These are phyloP conservation scores for Papilio polyxenes DNA, from an alignment of 1,140 invertebrate species.

Conservation along the genomic window DNA sequence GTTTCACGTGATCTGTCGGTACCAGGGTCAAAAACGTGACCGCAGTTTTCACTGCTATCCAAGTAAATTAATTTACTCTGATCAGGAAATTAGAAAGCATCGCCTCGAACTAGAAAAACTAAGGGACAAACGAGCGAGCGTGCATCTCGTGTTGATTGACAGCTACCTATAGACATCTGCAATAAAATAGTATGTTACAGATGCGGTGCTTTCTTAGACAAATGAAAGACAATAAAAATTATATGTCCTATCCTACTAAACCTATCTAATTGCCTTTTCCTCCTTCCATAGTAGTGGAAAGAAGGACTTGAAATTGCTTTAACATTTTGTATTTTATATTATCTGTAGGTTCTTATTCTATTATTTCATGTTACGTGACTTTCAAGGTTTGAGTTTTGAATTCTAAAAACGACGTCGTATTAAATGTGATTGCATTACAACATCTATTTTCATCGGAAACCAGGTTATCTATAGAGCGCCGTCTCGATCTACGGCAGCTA, in stretches of 20 bases:
- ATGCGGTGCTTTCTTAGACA: too few relatives aligned
- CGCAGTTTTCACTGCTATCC: not conserved
- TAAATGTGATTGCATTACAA: slow-evolving; percentile 21
- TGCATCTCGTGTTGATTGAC: too few relatives aligned
- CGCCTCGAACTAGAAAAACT: not conserved
- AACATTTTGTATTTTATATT: not conserved
- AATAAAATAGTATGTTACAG: too few relatives aligned
- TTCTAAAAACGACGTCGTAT: slow-evolving; percentile 6
- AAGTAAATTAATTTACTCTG: not conserved
- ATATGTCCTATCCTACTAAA: too few relatives aligned
- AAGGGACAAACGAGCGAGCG: not conserved
- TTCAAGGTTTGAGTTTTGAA: not conserved
- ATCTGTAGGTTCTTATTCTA: not conserved
- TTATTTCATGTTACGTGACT: not conserved
- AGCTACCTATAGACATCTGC: too few relatives aligned
- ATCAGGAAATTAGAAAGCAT: not conserved
- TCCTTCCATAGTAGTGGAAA: too few relatives aligned
- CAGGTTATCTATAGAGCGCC: slow-evolving; percentile 1
- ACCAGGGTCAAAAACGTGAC: not conserved
- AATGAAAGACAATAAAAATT: too few relatives aligned
- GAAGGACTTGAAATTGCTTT: not conserved
- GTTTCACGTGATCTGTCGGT: not conserved
- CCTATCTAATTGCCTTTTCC: too few relatives aligned
- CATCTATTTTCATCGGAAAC: slow-evolving; percentile 22
- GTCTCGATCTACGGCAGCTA: slow-evolving; percentile 4